phyloP scores from a whole-genome alignment of 2,888 invertebrate genomes.

The Andrena fulva region DNA sequence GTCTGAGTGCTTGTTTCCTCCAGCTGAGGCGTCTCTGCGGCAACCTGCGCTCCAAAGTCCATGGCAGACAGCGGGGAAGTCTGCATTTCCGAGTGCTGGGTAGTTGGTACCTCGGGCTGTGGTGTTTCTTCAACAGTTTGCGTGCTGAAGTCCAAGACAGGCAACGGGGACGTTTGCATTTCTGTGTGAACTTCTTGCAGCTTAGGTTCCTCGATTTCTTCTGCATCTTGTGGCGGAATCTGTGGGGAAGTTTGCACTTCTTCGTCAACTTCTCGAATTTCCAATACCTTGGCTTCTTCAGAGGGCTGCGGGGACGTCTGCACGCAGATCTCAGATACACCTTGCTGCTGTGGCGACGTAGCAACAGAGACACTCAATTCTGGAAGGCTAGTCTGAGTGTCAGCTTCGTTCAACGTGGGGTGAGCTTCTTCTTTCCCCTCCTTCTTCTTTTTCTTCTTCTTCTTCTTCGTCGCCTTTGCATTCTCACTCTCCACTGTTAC shows the following conservation, averaged over 20 bases:
- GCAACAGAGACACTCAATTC: slow-evolving; percentile 74
- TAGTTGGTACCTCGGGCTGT: slow-evolving; percentile 78
- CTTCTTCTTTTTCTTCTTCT: slow-evolving; percentile 84
- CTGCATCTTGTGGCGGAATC: not conserved
- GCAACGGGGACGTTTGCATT: slow-evolving; percentile 88
- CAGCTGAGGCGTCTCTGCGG: slow-evolving; percentile 81
- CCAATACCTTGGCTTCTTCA: not conserved
- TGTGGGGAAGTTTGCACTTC: slow-evolving; percentile 70
- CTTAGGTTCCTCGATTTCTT: not conserved
- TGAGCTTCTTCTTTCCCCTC: slow-evolving; percentile 59
- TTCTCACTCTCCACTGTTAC: slow-evolving; percentile 66
- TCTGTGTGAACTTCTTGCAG: not conserved
- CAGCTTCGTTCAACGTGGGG: slow-evolving; percentile 83
- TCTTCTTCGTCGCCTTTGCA: slow-evolving; percentile 81
- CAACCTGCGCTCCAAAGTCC: slow-evolving; percentile 71
- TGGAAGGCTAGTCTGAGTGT: slow-evolving; percentile 76
- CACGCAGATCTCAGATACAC: slow-evolving; percentile 79
- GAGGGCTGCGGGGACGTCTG: slow-evolving; percentile 87
- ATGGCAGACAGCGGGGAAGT: slow-evolving; percentile 87
- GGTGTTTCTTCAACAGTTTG: slow-evolving; percentile 77
- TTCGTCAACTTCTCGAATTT: slow-evolving; percentile 43
- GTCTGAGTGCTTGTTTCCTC: slow-evolving; percentile 86
- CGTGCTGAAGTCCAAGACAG: slow-evolving; percentile 68
- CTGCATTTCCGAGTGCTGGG: slow-evolving; percentile 85
- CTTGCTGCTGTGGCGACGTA: slow-evolving; percentile 64